A percentile compares a stretch with the other conserved stretches of the same genome.
Conservation (phyloP, 2,888 invertebrate species). For the Orthosia gracilis region DNA sequence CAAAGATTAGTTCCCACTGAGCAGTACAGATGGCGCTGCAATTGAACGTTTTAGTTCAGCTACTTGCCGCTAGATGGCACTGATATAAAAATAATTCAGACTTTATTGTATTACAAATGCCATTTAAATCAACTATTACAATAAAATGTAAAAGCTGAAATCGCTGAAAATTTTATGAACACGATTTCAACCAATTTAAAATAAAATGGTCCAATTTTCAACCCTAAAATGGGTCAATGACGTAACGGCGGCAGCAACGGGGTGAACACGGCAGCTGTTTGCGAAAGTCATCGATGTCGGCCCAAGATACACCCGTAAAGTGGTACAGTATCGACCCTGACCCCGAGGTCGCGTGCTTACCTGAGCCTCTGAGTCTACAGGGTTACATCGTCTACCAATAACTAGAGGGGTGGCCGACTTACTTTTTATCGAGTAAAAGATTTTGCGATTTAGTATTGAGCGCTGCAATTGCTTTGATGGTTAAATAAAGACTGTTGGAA, state of each 20-base stretch:
- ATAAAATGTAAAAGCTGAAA: background rate
- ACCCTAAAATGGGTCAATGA: constrained; percentile 43
- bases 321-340: constrained; percentile 76
- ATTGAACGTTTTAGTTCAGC: constrained; percentile 60
- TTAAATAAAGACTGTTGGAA: constrained; percentile 14
- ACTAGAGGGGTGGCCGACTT: constrained; percentile 42
- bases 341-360: constrained; percentile 82
- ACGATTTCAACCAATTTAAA: background rate
- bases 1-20: constrained; percentile 17
- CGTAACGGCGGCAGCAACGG: constrained; percentile 35
- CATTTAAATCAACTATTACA: background rate
- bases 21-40: constrained; percentile 75
- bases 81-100: background rate
- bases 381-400: constrained; percentile 74
- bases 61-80: constrained; percentile 78
- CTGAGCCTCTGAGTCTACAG: constrained; percentile 74
- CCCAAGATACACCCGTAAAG: constrained; percentile 64
- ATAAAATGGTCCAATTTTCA: constrained; percentile 32
- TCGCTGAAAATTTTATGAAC: background rate
- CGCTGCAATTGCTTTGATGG: constrained; percentile 23
- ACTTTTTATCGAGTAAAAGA: constrained; percentile 43
- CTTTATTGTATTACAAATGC: background rate
- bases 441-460: constrained; percentile 41
- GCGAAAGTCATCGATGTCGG: constrained; percentile 76
- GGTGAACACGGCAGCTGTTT: constrained; percentile 67